Conservation (phyloP, 2,797 vertebrate genomes). For the Eptatretus atami region DNA sequence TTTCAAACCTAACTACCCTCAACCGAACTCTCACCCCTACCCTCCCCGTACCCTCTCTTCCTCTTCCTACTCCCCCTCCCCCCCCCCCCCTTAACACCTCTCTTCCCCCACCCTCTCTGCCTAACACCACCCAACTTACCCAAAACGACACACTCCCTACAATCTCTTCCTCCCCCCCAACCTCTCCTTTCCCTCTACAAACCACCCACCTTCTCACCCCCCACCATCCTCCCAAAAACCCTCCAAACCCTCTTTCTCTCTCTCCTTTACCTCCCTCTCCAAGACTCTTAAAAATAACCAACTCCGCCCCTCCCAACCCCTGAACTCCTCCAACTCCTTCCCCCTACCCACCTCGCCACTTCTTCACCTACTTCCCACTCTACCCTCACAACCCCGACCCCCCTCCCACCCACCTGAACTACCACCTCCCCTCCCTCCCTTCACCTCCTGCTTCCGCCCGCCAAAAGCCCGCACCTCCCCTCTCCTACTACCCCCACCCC, state of each 20-base stretch:
- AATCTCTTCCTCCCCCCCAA: background rate
- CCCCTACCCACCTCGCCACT: background rate
- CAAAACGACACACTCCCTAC: background rate
- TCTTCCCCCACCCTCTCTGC: fast-evolving
- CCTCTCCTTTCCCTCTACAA: background rate
- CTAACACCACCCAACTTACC: background rate
- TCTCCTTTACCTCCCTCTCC: background rate
- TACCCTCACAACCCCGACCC: background rate
- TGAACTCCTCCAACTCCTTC: background rate
- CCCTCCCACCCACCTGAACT: background rate
- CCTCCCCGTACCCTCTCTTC: background rate
- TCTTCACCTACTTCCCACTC: background rate
- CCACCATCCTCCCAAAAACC: background rate
- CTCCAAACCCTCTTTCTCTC: fast-evolving
- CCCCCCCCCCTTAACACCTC: no score
- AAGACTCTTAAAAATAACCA: background rate
- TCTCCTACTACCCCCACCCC: no score
- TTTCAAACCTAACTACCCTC: fast-evolving
- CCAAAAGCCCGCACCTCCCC: background rate
- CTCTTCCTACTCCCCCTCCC: fast-evolving
- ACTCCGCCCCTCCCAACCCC: background rate
- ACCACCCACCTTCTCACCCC: background rate
- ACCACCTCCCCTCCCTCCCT: background rate
- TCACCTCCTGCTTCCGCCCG: background rate
- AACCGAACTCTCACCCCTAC: background rate